Conservation (phyloP, 2,113 vertebrate species). For the Eidolon helvum region DNA sequence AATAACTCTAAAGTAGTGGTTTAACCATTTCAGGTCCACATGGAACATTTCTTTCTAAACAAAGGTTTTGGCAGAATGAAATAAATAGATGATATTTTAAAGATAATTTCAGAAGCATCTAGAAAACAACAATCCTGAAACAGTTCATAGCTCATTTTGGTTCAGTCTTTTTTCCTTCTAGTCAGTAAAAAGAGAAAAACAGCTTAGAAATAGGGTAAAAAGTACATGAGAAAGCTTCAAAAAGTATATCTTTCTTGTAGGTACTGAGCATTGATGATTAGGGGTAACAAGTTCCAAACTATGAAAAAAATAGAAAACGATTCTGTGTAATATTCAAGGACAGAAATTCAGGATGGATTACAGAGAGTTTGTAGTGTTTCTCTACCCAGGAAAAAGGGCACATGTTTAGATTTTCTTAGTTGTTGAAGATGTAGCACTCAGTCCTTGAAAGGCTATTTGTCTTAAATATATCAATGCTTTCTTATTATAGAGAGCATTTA, state of each 20-base stretch:
- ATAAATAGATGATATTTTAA: constrained; percentile 7
- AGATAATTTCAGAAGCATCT: constrained; percentile 36
- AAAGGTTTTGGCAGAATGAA: not conserved
- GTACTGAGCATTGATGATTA: not conserved
- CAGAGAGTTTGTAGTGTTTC: not conserved
- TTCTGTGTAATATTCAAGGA: not conserved
- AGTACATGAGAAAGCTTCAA: not conserved
- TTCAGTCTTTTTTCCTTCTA: not conserved
- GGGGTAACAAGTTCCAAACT: constrained; percentile 26
- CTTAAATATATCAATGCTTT: not conserved
- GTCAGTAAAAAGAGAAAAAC: constrained; percentile 36
- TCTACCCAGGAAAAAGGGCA: not conserved
- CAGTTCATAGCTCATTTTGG: not conserved
- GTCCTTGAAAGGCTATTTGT: not conserved
- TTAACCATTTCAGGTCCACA: not conserved
- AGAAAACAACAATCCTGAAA: constrained; percentile 34
- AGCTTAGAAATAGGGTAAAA: not conserved
- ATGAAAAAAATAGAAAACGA: not conserved
- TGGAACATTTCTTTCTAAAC: not conserved
- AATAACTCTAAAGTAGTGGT: not conserved
- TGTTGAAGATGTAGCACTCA: not conserved
- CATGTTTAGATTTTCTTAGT: not conserved
- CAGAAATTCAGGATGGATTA: not conserved
- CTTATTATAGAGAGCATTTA: not conserved
- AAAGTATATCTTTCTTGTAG: not conserved